Evolutionary conservation across 2,888 invertebrate genomes (phyloP), one percentile per base, ranked within the genome.

Genomic region (Frankliniella intonsa): DNA sequence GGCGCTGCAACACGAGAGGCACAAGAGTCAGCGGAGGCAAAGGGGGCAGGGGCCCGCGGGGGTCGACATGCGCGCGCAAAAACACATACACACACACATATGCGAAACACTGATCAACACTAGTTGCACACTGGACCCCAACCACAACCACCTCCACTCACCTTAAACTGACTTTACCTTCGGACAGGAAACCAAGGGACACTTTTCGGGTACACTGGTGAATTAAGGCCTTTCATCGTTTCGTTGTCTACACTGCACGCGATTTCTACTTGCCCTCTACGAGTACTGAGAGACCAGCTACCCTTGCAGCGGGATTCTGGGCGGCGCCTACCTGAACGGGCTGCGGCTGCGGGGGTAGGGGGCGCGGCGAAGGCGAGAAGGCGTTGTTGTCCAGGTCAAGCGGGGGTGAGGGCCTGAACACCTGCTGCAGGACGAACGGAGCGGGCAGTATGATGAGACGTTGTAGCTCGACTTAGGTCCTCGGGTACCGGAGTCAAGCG

Each of bases 291-390:
- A 38, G 38, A 38, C 5, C 5, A 38, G 38, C 38, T 3, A 5
- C 2, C 38, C 38, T 2, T 38, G 5, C 3, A 38, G 2, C 38
- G 38, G 38, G 38, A 5, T 38, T 38, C 38, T 2, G 38, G 5
- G 38, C 38, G 38, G 38, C 38, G 38, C 38, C 38, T 38, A 62
- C 62, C 62, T 62, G 62, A 62, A 14, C n/a, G 62, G 62, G 62
- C 80, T 81, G 38, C 79, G 82, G 81, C 80, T 82, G 80, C 80
- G 81, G 80, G 49, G 38, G 62, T 76, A 51, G 69, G n/a, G 76
- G 62, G 38, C 79, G 22, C 49, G 69, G 69, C 12, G 69, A 22
- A 22, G 69, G 69, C 11, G 69, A 76, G 69, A 76, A 76, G 69
- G 69, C 69, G 25, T 76, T n/a, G 69, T 76, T 76, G 69, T 76